Base-by-base conservation (phyloP, 2,888 invertebrate genomes). In the Tholera decimalis region DNA sequence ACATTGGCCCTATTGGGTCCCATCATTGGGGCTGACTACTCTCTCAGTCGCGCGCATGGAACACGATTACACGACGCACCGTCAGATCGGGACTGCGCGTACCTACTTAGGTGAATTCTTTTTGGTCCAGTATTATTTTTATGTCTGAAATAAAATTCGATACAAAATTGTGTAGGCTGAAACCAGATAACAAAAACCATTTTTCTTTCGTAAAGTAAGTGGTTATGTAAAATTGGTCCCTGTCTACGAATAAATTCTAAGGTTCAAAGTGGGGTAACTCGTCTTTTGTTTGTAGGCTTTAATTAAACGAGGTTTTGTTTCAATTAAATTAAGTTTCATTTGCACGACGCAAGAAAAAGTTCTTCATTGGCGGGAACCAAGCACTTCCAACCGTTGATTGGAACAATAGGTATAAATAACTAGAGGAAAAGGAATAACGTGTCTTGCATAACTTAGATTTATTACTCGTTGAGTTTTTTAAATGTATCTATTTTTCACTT, bases 251-350 rank as follows among this genome's bases (percentile, higher is more conserved):
- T 73, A 73, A 68, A 63, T 71, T 65, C 72, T 56, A 51, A 61
- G 49, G 56, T 26, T 58, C 30, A 30, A 50, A 62, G 51, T 49
- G 41, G 61, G 41, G 47, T 68, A 75, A 51, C 60, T 61, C 53
- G 56, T 57, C 68, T 70, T 77, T 74, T 77, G 76, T 79, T 77
- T 72, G 64, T 69, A 51, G 50, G 72, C 68, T 79, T 80, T 81
- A 79, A 83, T 80, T 80, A 77, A 66, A 80, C 60, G 71, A 79
- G 74, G 73, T 81, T 80, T 78, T 77, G 75, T 79, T 77, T 79
- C 78, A 74, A 75, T 77, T 73, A 80, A 79, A 73, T 78, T 72
- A 75, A 57, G 70, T 77, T 73, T 71, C 59, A 63, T 80, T 79
- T 80, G 57, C 66, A 53, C 51, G 54, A 49, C 51, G 55, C 33